Base-by-base conservation (phyloP, 2,888 invertebrate species). In the Rosalia funebris region DNA sequence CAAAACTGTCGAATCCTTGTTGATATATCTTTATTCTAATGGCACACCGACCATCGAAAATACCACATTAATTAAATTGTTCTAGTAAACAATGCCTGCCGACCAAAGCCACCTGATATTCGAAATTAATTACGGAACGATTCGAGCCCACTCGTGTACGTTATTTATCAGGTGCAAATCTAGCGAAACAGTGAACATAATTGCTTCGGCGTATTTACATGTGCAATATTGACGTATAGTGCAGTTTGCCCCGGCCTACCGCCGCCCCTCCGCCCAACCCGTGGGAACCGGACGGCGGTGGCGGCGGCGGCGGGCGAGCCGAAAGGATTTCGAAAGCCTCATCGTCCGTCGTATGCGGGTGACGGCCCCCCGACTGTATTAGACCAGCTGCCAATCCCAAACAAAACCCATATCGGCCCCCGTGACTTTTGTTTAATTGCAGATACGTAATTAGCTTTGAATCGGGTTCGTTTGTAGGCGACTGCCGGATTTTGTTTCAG, bases 191-290 rank as follows among this genome's bases (percentile, higher is more conserved):
- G 57, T 61, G 60, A 46, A 54, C 52, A 37, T 68, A 68, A 64
- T 62, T 66, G 65, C 64, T 62, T 53, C 56, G 58, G 46, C 60
- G 54, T 68, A 68, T 68, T 68, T 68, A 68, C 68, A 64, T 64
- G 65, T 62, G 60, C 58, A 62, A 62, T 64, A 66, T 65, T 65
- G 68, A 65, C 65, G 58, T 62, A 57, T 63, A 66, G 62, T 62
- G 63, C 62, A 61, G 50, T 59, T 39, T 55, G 37, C 53, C 55
- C 47, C 55, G 14, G 34, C 19, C 45, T 3, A 25, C 50, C 37
- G 32, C 52, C 56, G 36, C 54, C 45, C 31, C 45, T 54, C 41
- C 62, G 53, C 47, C 4, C 25, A 25, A 3, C 7, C 25, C 3
- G 57, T 62, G 65, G 62, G 57, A 60, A 25, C 44, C 25, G 25